phyloP scores from a whole-genome alignment of 2,797 vertebrate genomes.

The Pangasius krempfi region DNA sequence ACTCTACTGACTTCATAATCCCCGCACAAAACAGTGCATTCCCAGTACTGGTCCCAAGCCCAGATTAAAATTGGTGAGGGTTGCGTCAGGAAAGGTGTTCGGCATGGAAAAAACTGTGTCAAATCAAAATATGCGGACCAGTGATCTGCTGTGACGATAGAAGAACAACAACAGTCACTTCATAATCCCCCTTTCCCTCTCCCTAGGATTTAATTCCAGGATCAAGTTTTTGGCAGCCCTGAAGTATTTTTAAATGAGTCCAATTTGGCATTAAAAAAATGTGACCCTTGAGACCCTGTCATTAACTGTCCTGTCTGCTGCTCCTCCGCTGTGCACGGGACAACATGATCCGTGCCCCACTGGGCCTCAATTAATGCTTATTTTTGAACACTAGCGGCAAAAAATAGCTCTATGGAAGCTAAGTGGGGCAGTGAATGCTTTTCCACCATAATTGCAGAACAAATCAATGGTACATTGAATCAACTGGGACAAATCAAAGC shows the following conservation, averaged over 20 bases:
- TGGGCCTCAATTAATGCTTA: too few species aligned
- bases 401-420: not conserved
- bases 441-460: not conserved
- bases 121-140: too few species aligned
- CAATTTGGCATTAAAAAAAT: not conserved
- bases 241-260: not conserved
- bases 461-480: not conserved
- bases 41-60: too few species aligned
- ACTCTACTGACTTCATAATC: not conserved
- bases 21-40: too few species aligned
- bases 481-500: not conserved
- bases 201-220: not conserved
- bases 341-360: not conserved
- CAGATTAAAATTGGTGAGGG: too few species aligned
- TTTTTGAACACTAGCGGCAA: slow-evolving; percentile 9
- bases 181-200: not conserved
- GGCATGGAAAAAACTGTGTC: too few species aligned
- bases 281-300: not conserved
- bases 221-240: not conserved
- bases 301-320: not conserved
- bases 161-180: not conserved
- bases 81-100: too few species aligned
- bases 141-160: too few species aligned
- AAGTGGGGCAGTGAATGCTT: not conserved
- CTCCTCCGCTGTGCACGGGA: not conserved